Conservation (phyloP, 2,797 vertebrate species). For the Eulemur mongoz region DNA sequence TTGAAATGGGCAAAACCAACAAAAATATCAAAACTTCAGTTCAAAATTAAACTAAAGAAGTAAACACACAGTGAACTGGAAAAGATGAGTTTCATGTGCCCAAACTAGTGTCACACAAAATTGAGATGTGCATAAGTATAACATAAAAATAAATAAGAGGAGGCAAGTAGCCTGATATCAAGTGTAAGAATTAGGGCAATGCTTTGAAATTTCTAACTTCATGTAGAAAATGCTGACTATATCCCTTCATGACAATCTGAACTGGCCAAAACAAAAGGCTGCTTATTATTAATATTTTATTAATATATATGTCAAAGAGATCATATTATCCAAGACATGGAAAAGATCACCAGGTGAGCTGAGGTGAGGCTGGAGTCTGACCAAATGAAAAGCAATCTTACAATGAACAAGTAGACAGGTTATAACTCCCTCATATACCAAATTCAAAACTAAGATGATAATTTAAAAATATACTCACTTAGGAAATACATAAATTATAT, state of each 20-base stretch:
- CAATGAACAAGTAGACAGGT: conserved; percentile 52
- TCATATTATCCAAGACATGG: conserved; percentile 42
- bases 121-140: neutral
- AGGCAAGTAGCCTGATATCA: conserved; percentile 29
- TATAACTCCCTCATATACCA: conserved; percentile 40
- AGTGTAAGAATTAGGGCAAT: neutral
- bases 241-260: conserved; percentile 7
- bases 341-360: conserved; percentile 53
- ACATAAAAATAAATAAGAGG: conserved; percentile 40
- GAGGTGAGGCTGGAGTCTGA: conserved; percentile 33
- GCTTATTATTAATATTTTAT: conserved; percentile 57
- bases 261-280: conserved; percentile 56
- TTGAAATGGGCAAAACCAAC: conserved; percentile 30
- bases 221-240: conserved; percentile 27
- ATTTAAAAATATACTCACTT: conserved; percentile 56
- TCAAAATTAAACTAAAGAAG: conserved; percentile 30
- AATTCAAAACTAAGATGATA: conserved; percentile 60
- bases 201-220: neutral
- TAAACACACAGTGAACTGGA: neutral
- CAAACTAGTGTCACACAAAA: neutral
- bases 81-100: conserved; percentile 37
- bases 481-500: conserved; percentile 61
- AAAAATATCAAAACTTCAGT: conserved; percentile 38
- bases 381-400: conserved; percentile 54
- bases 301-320: conserved; percentile 16